Percentiles rank a stretch among this genome's conserved stretches.
These are phyloP conservation scores for Anoura caudifer DNA, from an alignment of 2,113 vertebrate genomes.

Conservation along the genomic window DNA sequence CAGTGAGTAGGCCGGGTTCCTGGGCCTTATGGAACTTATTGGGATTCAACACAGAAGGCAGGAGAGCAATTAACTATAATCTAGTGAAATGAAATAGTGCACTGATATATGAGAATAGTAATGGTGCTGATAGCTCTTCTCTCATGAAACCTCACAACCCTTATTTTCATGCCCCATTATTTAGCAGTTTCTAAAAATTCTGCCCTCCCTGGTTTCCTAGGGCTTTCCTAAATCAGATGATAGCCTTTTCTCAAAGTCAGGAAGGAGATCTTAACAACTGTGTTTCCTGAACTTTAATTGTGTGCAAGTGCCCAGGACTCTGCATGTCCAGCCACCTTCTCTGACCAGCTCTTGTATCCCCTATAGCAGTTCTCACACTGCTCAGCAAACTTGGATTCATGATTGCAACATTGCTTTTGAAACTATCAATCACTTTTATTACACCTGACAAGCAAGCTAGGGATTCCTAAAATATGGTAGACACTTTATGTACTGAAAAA, in stretches of 20 bases:
- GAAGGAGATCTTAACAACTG: neutral
- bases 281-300: neutral
- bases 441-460: neutral
- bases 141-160: neutral
- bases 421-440: neutral
- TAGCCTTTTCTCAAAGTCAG: neutral
- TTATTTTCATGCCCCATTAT: neutral
- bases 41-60: neutral
- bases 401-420: neutral
- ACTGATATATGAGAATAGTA: neutral
- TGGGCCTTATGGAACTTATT: neutral
- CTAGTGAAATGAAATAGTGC: neutral
- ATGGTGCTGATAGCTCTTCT: neutral
- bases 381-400: neutral
- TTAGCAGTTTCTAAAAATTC: neutral
- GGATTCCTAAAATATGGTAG: neutral
- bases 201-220: neutral
- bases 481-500: neutral
- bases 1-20: neutral
- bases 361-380: neutral
- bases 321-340: neutral
- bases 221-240: neutral
- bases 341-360: neutral
- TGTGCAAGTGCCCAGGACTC: neutral
- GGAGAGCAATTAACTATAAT: neutral